Evolutionary conservation across 2,888 invertebrate genomes (phyloP), one percentile per base, ranked within the genome.

Genomic region (Apodemia mormo): DNA sequence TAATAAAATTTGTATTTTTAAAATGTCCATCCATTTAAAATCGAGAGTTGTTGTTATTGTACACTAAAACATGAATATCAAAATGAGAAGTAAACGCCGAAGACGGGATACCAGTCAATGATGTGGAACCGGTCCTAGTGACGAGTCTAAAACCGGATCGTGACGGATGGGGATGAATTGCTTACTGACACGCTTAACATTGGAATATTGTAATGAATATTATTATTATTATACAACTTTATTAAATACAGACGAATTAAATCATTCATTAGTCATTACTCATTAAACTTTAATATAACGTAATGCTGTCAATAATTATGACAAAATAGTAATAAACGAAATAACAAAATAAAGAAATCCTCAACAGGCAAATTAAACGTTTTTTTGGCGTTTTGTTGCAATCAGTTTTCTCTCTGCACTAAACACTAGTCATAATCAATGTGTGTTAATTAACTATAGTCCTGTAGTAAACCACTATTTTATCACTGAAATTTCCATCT

Each of bases 121-220:
- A 92, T 86, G 88, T 86, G 83, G 84, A 92, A 92, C 92, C 92
- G 92, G 92, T 92, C 86, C 77, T 75, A 75, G 71, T 76, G 78
- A 76, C 80, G 79, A 83, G 84, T 84, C 84, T 78, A 76, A 82
- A 88, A 89, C 88, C 89, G 88, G 89, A 84, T 87, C 78, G 79
- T 84, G 87, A 86, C 85, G 82, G 87, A 87, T 86, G 78, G 89
- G 89, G 91, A 90, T 91, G 91, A 87, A 90, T 91, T 89, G 88
- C 84, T 81, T 77, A 80, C 84, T 82, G 80, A 83, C 85, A 85
- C 81, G 78, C 73, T 76, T 82, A 64, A 70, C 69, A 70, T 83
- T 83, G 85, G 82, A 85, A 86, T 82, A 79, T 79, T 78, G 82
- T 80, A 79, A 64, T 70, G 66, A 72, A 75, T 75, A 74, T 37